Evolutionary conservation across 2,797 vertebrate species (phyloP).

Genomic region (Crypturellus tataupa): DNA sequence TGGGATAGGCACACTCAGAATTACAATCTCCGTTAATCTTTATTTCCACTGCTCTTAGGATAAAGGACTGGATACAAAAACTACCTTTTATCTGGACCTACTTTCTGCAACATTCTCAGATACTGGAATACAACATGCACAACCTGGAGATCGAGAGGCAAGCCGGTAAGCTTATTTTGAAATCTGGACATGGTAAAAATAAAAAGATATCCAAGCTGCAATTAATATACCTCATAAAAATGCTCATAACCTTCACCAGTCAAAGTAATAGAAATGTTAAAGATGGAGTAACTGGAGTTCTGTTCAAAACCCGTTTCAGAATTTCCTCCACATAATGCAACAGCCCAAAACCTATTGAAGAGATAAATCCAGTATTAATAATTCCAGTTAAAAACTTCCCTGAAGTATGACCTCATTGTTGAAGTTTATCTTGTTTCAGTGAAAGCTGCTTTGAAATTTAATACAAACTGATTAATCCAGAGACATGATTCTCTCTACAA

Average conservation of each 20-base stretch:
- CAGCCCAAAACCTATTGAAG: slow-evolving; percentile 87
- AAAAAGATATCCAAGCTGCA: not conserved
- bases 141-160: slow-evolving; percentile 80
- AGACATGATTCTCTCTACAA: not conserved
- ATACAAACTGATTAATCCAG: not conserved
- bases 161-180: not conserved
- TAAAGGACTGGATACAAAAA: not conserved
- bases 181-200: not conserved
- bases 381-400: not conserved
- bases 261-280: slow-evolving; percentile 90
- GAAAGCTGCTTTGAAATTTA: not conserved
- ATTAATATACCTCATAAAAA: slow-evolving; percentile 71
- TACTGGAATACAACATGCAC: slow-evolving; percentile 91
- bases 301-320: slow-evolving; percentile 92
- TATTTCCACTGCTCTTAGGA: not conserved
- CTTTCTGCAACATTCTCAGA: slow-evolving; percentile 90
- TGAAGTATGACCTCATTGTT: not conserved
- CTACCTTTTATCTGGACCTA: slow-evolving; percentile 90
- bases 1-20: not conserved
- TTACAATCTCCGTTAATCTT: not conserved
- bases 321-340: slow-evolving; percentile 91
- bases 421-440: not conserved
- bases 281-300: slow-evolving; percentile 92
- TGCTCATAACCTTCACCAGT: slow-evolving; percentile 90
- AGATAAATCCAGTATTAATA: not conserved